Evolutionary conservation across 2,797 vertebrate species (phyloP), one percentile per base, ranked within the genome.

Genomic region (Clarias platycephalus): DNA sequence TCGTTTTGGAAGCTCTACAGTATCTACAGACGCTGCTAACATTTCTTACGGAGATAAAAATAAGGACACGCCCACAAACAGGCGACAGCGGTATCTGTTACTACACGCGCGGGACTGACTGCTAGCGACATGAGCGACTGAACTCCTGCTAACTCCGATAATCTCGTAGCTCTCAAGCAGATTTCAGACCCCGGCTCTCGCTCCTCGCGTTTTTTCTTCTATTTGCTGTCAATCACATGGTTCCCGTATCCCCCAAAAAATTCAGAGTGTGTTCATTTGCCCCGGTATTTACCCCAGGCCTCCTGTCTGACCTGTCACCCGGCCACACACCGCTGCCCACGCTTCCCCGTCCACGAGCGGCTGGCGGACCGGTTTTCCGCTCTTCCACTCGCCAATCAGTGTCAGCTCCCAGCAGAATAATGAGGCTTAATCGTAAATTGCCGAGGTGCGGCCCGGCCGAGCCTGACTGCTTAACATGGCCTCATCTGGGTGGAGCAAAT

Each of bases 401-500:
- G 95, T 95, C 95, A 95, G 91, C 93, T 94, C 91, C 90, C 90
- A 88, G 91, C 89, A 90, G 92, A 92, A 95, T 95, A 95, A 96
- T 94, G 94, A 94, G 93, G 91, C 92, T 94, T 95, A 95, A 96
- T 95, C 93, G 92, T 94, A 94, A 93, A 95, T 95, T 92, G 94
- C 91, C 90, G 91, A 94, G 93, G 93, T 93, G 93, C 92, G 94
- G 93, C 92, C 92, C 83, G 87, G 84, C 91, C 93, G 93, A 94
- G 92, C 92, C 90, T 12, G 40, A 86, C 90, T 90, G 91, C 88
- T 81, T 92, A 91, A 90, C 87, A 93, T 92, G 95, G 96, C 95
- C 96, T 97, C 95, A 96, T 95, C 94, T 96, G 97, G 96, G 95
- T 96, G 96, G 96, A 97, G 95, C 96, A 96, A 95, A 95, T 94